phyloP scores from a whole-genome alignment of 2,113 vertebrate genomes.

The human region GRCh38 chr12:63471001-63471500 shows the following conservation, averaged over 20 bases:
- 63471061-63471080: not conserved
- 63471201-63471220: not conserved
- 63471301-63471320: not conserved
- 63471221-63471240: not conserved
- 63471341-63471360: not conserved
- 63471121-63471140: not conserved
- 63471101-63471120: not conserved
- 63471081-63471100: not conserved
- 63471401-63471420: not conserved
- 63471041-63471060: not conserved
- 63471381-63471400: not conserved
- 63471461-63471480: not conserved
- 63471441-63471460: not conserved
- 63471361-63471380: not conserved
- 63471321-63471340: not conserved
- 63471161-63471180: not conserved
- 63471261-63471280: not conserved
- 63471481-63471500: not conserved
- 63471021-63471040: not conserved
- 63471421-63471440: not conserved
- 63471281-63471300: not conserved
- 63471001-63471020: not conserved
- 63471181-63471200: not conserved
- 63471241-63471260: not conserved
- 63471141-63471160: not conserved